Base-by-base conservation (phyloP, 1,140 invertebrate genomes). In the Elysia chlorotica region DNA sequence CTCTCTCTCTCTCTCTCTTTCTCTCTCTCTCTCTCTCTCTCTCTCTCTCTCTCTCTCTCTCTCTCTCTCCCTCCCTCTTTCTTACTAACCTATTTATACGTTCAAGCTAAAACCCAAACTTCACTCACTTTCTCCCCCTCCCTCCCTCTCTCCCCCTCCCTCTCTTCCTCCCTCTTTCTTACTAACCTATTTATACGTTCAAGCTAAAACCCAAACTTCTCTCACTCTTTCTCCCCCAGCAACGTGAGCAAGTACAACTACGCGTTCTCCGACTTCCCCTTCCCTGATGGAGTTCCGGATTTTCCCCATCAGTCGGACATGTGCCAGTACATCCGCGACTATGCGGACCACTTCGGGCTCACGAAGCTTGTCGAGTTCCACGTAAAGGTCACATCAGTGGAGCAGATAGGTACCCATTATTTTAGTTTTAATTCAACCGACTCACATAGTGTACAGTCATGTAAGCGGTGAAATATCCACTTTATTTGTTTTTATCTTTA, bases 211-310 rank as follows among this genome's bases (percentile, higher is more conserved):
- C 25, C 10, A 14, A 17, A 19, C 28, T 6, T 59, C 56, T 59
- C 56, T 59, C 10, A 17, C 17, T 19, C 25, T n/a, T n/a, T n/a
- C n/a, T 19, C 28, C 78, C 81, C 61, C 78, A 86, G 83, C 67
- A 87, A 87, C 83, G 84, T 86, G 6, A 85, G 82, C 36, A 87
- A 86, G 67, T 78, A 87, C 74, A 87, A 87, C 74, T 87, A 87
- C 73, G 80, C 82, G 71, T 86, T 86, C 69, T 86, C 85, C 10
- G 84, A 87, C 63, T 83, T 80, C 70, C 85, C 84, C 14, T 86
- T 85, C 61, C 83, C 83, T 2, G 81, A 85, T 2, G 77, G 82
- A 57, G 75, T 75, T 5, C 71, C 75, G 2, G 85, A 86, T 65
- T 86, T 78, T 65, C 85, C 85, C 10, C 84, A 86, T 70, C 80